A percentile compares a stretch with the other conserved stretches of the same genome.
Evolutionary conservation across 2,113 vertebrate genomes (phyloP).

Genomic region (Xerus inauris): DNA sequence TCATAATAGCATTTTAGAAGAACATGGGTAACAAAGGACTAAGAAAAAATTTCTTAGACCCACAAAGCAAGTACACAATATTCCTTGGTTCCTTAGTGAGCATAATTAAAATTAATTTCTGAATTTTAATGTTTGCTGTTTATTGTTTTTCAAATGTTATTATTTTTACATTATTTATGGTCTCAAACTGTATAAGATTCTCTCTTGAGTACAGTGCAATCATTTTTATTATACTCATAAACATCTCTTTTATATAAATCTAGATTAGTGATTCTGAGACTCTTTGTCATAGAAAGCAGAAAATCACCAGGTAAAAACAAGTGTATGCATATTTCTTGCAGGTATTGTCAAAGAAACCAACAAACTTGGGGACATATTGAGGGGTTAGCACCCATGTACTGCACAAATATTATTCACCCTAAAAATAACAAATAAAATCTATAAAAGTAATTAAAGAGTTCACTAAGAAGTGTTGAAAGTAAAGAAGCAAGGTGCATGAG

Average conservation of each 20-base stretch:
- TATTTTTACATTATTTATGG: neutral
- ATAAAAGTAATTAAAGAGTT: neutral
- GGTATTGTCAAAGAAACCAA: neutral
- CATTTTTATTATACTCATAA: neutral
- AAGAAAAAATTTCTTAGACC: neutral
- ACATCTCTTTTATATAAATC: neutral
- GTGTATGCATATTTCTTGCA: neutral
- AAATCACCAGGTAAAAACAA: neutral
- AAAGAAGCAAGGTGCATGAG: neutral
- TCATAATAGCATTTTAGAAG: neutral
- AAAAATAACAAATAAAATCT: neutral
- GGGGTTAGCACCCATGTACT: neutral
- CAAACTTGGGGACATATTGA: neutral
- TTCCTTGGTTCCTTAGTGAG: neutral
- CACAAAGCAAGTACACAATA: neutral
- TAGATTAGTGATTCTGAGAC: neutral
- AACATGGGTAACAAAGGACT: neutral
- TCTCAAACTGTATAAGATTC: neutral
- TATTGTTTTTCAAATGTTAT: neutral
- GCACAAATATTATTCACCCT: neutral
- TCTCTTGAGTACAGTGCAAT: neutral
- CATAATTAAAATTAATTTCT: constrained; percentile 17
- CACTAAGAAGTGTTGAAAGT: neutral
- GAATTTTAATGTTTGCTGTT: neutral
- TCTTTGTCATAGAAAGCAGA: neutral